These are phyloP conservation scores for Rhyacophila evoluta DNA, from an alignment of 2,888 invertebrate species.

Conservation along the genomic window DNA sequence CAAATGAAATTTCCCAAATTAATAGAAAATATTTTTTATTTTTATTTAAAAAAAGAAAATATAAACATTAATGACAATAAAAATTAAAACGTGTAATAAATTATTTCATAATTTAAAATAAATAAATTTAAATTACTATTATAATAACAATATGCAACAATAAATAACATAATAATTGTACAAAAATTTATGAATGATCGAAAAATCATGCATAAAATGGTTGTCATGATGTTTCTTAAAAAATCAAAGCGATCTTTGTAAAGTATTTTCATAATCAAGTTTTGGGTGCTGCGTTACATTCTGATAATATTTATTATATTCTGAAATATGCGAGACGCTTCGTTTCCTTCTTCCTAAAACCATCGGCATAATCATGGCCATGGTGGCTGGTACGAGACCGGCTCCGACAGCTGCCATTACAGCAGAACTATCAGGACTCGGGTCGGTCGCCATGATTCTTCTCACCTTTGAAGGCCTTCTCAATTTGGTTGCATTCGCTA, in stretches of 20 bases:
- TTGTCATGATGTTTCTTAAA: no score
- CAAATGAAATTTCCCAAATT: no score
- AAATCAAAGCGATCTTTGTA: slow-evolving; percentile 47
- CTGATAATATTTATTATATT: slow-evolving; percentile 31
- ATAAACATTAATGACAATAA: no score
- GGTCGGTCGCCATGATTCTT: slow-evolving; percentile 60
- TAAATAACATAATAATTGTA: no score
- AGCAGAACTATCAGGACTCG: slow-evolving; percentile 70
- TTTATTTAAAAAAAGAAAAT: no score
- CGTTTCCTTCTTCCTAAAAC: slow-evolving; percentile 69
- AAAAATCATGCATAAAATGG: no score
- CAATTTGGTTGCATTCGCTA: slow-evolving; percentile 60
- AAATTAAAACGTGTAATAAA: no score
- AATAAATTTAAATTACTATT: slow-evolving; percentile 8
- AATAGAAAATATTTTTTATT: no score
- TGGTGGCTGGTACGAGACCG: slow-evolving; percentile 83
- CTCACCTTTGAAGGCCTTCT: slow-evolving; percentile 26
- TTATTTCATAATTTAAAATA: background rate
- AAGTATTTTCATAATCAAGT: slow-evolving; percentile 48
- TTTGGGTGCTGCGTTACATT: slow-evolving; percentile 51
- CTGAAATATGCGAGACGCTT: background rate
- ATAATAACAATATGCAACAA: no score
- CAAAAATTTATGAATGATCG: no score
- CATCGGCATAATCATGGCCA: slow-evolving; percentile 85
- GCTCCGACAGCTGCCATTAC: slow-evolving; percentile 81